Conservation (phyloP, 2,888 invertebrate species). For the Thera britannica region DNA sequence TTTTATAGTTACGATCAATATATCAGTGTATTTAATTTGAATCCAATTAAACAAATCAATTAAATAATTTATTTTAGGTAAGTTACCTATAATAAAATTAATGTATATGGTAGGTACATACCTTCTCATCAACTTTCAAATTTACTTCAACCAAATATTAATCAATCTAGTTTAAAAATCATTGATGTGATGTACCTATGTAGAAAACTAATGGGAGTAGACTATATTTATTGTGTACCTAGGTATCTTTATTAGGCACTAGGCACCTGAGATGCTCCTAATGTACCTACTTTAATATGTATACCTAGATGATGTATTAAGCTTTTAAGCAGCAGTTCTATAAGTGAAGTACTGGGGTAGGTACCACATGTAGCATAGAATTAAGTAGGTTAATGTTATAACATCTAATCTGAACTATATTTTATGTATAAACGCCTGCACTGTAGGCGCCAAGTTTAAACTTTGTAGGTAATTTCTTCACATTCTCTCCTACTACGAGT, state of each 20-base stretch:
- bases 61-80: not conserved
- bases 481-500: too few species aligned
- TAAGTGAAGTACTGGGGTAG: not conserved
- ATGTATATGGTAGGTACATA: not conserved
- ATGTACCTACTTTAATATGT: not conserved
- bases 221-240: not conserved
- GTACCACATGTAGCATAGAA: too few species aligned
- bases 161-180: not conserved
- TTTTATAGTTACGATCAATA: conserved; percentile 58
- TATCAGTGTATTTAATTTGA: conserved; percentile 61
- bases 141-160: not conserved
- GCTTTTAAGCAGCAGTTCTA: too few species aligned
- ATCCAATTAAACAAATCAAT: conserved; percentile 53
- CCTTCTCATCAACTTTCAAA: too few species aligned
- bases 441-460: too few species aligned
- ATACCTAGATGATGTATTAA: not conserved
- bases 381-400: too few species aligned
- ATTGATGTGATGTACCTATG: not conserved
- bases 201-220: not conserved
- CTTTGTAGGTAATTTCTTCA: too few species aligned
- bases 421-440: too few species aligned
- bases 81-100: not conserved
- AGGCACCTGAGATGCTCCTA: not conserved
- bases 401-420: too few species aligned
- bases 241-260: not conserved